Evolutionary conservation across 2,797 vertebrate genomes (phyloP).

Genomic region (Clarias laeviceps): DNA sequence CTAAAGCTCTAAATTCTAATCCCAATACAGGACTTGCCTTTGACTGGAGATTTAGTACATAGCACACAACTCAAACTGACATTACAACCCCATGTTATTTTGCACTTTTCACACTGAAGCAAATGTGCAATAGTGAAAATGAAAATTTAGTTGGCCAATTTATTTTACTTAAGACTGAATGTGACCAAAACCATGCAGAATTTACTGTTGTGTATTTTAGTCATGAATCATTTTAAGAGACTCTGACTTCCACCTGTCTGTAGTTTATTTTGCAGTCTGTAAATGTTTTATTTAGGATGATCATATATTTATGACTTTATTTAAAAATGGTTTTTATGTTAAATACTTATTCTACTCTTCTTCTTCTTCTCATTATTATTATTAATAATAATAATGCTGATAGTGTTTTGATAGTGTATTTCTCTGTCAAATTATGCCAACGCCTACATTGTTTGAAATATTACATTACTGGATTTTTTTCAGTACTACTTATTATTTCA

Average conservation of each 20-base stretch:
- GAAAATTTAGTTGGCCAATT: slow-evolving; percentile 70
- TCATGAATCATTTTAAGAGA: slow-evolving; percentile 68
- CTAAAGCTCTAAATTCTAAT: neutral
- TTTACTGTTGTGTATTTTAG: slow-evolving; percentile 64
- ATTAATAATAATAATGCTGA: too few relatives aligned
- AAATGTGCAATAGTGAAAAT: slow-evolving; percentile 61
- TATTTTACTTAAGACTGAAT: slow-evolving; percentile 32
- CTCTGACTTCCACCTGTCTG: slow-evolving; percentile 61
- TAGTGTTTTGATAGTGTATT: neutral
- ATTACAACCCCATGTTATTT: neutral
- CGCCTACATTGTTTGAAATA: neutral
- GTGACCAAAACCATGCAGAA: slow-evolving; percentile 57
- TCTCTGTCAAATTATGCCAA: neutral
- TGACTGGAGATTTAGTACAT: neutral
- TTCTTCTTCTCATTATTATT: neutral
- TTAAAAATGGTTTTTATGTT: neutral
- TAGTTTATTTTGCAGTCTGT: neutral
- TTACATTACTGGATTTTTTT: neutral
- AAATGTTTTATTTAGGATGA: neutral
- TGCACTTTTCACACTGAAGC: slow-evolving; percentile 67
- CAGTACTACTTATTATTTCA: neutral
- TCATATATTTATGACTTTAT: neutral
- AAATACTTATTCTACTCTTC: neutral
- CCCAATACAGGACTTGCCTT: neutral
- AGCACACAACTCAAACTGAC: neutral